These are phyloP conservation scores for Hipposideros armiger DNA, from an alignment of 2,113 vertebrate species.

Conservation along the genomic window DNA sequence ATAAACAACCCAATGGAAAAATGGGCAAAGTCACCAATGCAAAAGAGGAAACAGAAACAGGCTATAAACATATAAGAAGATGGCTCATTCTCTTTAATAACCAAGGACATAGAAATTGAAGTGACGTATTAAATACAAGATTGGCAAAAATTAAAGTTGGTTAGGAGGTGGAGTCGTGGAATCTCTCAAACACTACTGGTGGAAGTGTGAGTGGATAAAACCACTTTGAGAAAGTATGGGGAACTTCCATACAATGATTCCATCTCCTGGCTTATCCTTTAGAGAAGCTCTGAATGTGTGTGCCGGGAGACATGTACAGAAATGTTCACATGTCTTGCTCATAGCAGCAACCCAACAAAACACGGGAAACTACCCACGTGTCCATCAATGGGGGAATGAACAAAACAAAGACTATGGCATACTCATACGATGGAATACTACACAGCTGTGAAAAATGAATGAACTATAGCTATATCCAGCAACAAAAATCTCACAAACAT, in stretches of 20 bases:
- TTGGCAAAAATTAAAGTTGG: not conserved
- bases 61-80: not conserved
- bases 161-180: not conserved
- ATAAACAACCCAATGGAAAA: conserved; percentile 12
- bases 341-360: not conserved
- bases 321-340: not conserved
- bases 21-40: not conserved
- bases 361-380: not conserved
- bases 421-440: not conserved
- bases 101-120: not conserved
- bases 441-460: not conserved
- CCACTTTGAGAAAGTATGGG: not conserved
- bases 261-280: not conserved
- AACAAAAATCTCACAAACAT: not conserved
- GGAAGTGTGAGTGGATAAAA: not conserved
- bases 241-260: not conserved
- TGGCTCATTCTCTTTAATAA: not conserved
- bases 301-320: not conserved
- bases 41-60: conserved; percentile 42
- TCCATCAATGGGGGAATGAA: not conserved
- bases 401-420: not conserved
- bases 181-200: not conserved
- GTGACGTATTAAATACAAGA: not conserved
- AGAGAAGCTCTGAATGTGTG: not conserved
- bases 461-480: not conserved